A percentile compares a stretch with the other conserved stretches of the same genome.
phyloP scores from a whole-genome alignment of 2,113 vertebrate genomes.

The Pogonocichla stellata region DNA sequence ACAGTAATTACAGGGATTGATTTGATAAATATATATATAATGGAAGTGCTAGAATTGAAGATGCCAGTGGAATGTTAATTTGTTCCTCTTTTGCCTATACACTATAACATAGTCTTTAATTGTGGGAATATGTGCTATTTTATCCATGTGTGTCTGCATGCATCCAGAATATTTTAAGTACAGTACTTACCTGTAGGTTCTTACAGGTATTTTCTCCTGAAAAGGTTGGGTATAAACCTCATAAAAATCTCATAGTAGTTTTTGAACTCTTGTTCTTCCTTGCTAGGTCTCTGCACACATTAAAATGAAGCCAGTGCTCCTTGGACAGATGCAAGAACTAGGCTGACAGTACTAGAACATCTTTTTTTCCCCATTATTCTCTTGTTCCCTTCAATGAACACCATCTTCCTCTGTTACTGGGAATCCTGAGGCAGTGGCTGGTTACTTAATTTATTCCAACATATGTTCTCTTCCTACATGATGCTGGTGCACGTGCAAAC shows the following conservation, averaged over 20 bases:
- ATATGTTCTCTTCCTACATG: neutral
- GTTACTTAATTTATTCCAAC: neutral
- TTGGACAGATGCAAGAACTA: neutral
- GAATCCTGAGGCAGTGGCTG: neutral
- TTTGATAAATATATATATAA: neutral
- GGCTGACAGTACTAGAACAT: neutral
- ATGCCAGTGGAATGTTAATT: neutral
- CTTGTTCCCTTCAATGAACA: neutral
- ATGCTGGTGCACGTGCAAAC: neutral
- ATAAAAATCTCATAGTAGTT: neutral
- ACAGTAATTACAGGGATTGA: neutral
- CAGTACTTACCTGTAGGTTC: neutral
- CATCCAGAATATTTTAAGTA: neutral
- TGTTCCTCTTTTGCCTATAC: neutral
- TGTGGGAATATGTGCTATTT: neutral
- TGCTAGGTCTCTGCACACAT: accelerated
- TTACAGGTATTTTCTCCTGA: neutral
- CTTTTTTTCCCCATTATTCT: neutral
- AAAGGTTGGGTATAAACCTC: neutral
- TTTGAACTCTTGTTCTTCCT: neutral
- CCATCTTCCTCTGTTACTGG: neutral
- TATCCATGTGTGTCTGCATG: neutral
- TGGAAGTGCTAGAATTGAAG: neutral
- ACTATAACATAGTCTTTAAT: neutral
- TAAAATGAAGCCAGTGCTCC: neutral